Evolutionary conservation across 1,140 invertebrate genomes (phyloP).

Genomic region (Papilio xuthus): DNA sequence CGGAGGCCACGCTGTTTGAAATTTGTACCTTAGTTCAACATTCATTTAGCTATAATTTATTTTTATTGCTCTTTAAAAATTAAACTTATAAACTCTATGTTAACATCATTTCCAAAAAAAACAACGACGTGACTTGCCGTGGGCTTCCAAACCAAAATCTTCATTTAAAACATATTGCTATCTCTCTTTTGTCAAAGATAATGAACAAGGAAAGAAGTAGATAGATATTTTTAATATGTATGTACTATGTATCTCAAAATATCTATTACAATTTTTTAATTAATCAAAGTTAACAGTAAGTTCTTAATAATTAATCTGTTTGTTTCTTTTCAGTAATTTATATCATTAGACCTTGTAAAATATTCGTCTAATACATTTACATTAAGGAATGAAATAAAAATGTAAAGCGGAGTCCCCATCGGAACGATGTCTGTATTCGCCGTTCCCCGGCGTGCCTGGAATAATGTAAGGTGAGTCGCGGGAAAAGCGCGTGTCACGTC

Average conservation of each 20-base stretch:
- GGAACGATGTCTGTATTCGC: slow-evolving; percentile 6
- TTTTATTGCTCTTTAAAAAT: neutral
- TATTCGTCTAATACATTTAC: neutral
- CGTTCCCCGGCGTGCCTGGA: slow-evolving; percentile 13
- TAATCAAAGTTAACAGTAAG: neutral
- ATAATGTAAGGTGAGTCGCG: slow-evolving; percentile 29
- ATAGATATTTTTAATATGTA: too few relatives aligned
- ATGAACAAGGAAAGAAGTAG: too few relatives aligned
- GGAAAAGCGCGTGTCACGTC: slow-evolving; percentile 40
- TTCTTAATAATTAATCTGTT: neutral
- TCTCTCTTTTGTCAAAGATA: too few relatives aligned
- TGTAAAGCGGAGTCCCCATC: neutral
- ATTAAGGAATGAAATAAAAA: slow-evolving; percentile 7
- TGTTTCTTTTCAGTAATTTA: neutral
- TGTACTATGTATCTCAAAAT: too few relatives aligned
- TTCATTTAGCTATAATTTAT: slow-evolving; percentile 2
- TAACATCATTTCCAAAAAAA: neutral
- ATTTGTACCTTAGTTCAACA: slow-evolving; percentile 48
- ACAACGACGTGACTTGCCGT: neutral
- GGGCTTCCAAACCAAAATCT: too few relatives aligned
- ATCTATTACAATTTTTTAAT: neutral
- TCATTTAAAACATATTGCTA: too few relatives aligned
- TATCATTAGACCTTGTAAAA: neutral
- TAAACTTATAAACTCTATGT: neutral
- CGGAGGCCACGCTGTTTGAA: slow-evolving; percentile 42